Conservation (phyloP, 2,888 invertebrate species). For the Doris montereyensis region DNA sequence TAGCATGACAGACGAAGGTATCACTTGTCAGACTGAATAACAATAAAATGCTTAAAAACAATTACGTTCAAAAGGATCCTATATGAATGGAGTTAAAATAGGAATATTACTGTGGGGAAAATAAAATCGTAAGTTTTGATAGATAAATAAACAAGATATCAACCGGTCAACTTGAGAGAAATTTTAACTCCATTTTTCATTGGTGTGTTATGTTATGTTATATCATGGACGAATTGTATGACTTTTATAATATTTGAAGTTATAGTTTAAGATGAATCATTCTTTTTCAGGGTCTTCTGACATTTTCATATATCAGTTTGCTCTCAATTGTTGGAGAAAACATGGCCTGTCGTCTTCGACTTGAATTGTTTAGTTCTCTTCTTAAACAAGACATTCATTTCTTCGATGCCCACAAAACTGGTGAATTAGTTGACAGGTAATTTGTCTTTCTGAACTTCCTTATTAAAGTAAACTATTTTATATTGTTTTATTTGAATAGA, state of each 20-base stretch:
- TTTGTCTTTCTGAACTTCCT: conserved; percentile 3
- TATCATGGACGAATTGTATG: not conserved
- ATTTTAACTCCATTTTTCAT: too few relatives aligned
- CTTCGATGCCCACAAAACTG: conserved; percentile 91
- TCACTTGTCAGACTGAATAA: too few relatives aligned
- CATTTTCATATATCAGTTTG: conserved; percentile 90
- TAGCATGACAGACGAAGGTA: too few relatives aligned
- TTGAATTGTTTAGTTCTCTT: conserved; percentile 86
- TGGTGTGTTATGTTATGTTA: too few relatives aligned
- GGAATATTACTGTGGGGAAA: too few relatives aligned
- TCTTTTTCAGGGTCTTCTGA: conserved; percentile 83
- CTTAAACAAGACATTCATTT: conserved; percentile 90
- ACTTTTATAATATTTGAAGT: not conserved
- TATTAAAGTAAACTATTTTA: not conserved
- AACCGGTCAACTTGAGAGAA: too few relatives aligned
- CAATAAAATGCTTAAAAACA: too few relatives aligned
- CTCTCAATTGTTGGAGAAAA: conserved; percentile 91
- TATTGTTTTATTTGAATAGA: not conserved
- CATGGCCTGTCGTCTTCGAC: conserved; percentile 86
- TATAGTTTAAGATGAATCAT: not conserved
- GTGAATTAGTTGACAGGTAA: conserved; percentile 90
- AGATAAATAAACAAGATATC: too few relatives aligned
- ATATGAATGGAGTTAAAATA: too few relatives aligned
- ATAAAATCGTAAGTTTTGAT: too few relatives aligned
- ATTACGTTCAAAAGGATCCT: too few relatives aligned